A percentile compares a stretch with the other conserved stretches of the same genome.
phyloP scores from a whole-genome alignment of 1,140 invertebrate genomes.

The Drosophila bocqueti region DNA sequence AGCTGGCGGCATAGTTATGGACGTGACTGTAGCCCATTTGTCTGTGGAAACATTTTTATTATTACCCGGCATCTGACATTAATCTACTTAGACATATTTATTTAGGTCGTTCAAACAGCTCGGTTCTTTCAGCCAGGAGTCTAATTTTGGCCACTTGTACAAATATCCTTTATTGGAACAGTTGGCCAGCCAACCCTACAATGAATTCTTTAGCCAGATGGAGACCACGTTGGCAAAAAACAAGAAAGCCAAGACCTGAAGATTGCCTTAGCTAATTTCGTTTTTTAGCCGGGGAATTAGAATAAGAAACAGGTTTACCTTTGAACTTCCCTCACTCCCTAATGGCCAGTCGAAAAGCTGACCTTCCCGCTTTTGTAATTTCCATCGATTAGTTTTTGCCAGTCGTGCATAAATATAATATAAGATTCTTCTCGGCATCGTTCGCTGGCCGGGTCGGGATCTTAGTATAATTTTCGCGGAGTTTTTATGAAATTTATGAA shows the following conservation, averaged over 20 bases:
- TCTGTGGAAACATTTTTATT: constrained; percentile 67
- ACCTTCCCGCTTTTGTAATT: constrained; percentile 60
- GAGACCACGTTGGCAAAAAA: constrained; percentile 34
- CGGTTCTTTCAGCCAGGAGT: constrained; percentile 17
- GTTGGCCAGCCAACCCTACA: constrained; percentile 20
- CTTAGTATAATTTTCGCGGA: constrained; percentile 15
- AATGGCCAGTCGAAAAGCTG: constrained; percentile 49
- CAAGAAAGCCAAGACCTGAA: constrained; percentile 8
- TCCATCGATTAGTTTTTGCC: constrained; percentile 48
- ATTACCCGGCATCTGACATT: constrained; percentile 53
- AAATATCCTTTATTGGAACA: constrained; percentile 58
- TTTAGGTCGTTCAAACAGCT: constrained; percentile 67
- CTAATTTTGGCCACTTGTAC: constrained; percentile 43
- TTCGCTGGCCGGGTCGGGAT: constrained; percentile 15
- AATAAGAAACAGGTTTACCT: constrained; percentile 62
- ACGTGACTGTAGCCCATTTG: constrained; percentile 64
- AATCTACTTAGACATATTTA: constrained; percentile 69
- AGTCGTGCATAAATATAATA: constrained; percentile 38
- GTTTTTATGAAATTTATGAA: constrained; percentile 28
- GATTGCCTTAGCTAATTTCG: constrained; percentile 14
- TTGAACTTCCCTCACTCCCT: constrained; percentile 39
- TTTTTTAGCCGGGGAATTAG: constrained; percentile 15
- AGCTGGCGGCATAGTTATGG: constrained; percentile 23
- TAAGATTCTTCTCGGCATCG: constrained; percentile 26
- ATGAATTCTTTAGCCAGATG: background rate